These are phyloP conservation scores for Stegastes partitus DNA, from an alignment of 2,113 vertebrate genomes.

Conservation along the genomic window DNA sequence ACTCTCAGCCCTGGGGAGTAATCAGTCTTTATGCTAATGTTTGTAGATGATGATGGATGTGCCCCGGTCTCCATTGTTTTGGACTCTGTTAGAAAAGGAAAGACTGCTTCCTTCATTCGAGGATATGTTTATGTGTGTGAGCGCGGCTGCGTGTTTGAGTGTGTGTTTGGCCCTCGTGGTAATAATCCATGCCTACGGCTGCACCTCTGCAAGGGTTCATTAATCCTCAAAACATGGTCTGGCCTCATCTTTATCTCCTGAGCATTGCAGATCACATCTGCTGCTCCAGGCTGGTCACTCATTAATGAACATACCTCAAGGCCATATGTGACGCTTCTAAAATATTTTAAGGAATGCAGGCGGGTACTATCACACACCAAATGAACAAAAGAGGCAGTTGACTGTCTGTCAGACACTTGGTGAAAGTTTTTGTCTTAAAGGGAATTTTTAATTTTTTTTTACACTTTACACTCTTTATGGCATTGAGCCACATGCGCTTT, in stretches of 20 bases:
- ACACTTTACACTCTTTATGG: not conserved
- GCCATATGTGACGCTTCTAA: slow-evolving; percentile 42
- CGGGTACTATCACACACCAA: slow-evolving; percentile 27
- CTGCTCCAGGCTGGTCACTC: slow-evolving; percentile 63
- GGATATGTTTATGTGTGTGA: slow-evolving; percentile 28
- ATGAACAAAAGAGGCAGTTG: slow-evolving; percentile 24
- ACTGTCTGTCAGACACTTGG: not conserved
- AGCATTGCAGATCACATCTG: slow-evolving; percentile 75
- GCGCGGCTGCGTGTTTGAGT: not conserved
- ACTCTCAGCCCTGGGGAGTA: slow-evolving; percentile 61
- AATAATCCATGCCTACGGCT: slow-evolving; percentile 63
- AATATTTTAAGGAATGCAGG: slow-evolving; percentile 52
- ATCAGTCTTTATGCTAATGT: slow-evolving; percentile 76
- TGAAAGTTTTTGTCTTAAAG: slow-evolving; percentile 12
- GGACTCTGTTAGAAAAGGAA: slow-evolving; percentile 43
- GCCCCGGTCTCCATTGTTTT: slow-evolving; percentile 61
- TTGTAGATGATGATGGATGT: slow-evolving; percentile 74
- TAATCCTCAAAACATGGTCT: slow-evolving; percentile 71
- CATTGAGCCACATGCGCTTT: not conserved
- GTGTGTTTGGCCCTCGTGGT: slow-evolving; percentile 46
- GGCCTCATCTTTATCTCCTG: slow-evolving; percentile 68
- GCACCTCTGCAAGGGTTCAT: slow-evolving; percentile 76
- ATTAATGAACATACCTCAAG: slow-evolving; percentile 66
- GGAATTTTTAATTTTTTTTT: not conserved
- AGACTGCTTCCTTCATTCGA: slow-evolving; percentile 33